phyloP scores from a whole-genome alignment of 2,113 vertebrate genomes.

The Centropus unirufus region DNA sequence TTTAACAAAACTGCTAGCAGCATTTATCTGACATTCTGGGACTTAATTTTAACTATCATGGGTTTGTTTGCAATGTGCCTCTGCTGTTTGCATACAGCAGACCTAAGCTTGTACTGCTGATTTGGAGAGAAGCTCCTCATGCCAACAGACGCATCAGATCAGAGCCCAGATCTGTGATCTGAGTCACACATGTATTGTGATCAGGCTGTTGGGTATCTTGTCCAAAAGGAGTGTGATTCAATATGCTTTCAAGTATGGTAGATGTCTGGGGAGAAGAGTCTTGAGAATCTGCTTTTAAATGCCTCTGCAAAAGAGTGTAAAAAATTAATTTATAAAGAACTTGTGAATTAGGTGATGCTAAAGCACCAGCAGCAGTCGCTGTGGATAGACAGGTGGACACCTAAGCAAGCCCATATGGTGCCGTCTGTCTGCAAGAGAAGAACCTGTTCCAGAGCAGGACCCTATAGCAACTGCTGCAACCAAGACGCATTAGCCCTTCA shows the following conservation, averaged over 20 bases:
- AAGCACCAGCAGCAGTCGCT: neutral
- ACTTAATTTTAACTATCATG: neutral
- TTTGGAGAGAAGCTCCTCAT: constrained; percentile 1
- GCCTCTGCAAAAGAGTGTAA: neutral
- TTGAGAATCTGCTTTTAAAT: neutral
- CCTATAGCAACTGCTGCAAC: neutral
- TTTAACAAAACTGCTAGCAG: constrained; percentile 14
- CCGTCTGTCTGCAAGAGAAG: neutral
- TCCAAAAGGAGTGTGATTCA: constrained; percentile 38
- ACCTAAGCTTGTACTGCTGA: constrained; percentile 1
- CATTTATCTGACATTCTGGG: neutral
- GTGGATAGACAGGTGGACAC: neutral
- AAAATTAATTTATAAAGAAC: neutral
- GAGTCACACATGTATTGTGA: constrained; percentile 4
- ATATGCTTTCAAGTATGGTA: neutral
- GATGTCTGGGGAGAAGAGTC: neutral
- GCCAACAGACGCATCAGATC: neutral
- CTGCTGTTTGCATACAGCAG: constrained; percentile 21
- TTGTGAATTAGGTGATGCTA: neutral
- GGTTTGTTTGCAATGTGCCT: constrained; percentile 14
- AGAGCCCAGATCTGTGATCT: constrained; percentile 42
- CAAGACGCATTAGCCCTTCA: rapidly evolving
- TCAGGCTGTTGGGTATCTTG: constrained; percentile 17
- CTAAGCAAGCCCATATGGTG: neutral
- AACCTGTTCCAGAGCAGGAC: neutral